Evolutionary conservation across 2,113 vertebrate genomes (phyloP).

Genomic region (Ranitomeya variabilis): DNA sequence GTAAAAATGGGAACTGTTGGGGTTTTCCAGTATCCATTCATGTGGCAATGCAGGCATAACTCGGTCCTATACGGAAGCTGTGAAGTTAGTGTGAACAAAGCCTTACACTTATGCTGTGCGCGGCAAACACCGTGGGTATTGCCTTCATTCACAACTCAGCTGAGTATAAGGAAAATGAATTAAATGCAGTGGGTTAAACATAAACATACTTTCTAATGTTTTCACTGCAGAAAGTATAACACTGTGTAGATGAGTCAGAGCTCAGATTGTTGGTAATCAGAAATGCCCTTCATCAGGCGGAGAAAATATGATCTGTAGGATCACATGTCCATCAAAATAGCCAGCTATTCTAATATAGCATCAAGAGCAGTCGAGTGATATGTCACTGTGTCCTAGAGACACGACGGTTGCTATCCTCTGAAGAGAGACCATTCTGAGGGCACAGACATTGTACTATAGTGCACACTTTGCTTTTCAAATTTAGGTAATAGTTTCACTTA

Average conservation of each 20-base stretch:
- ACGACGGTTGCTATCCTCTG: background rate
- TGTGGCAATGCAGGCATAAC: background rate
- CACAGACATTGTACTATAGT: background rate
- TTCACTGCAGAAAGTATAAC: background rate
- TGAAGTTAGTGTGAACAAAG: background rate
- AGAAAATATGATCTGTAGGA: background rate
- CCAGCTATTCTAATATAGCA: background rate
- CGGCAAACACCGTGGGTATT: background rate
- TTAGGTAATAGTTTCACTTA: background rate
- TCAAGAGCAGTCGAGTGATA: background rate
- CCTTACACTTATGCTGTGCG: background rate
- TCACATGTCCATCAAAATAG: conserved; percentile 24
- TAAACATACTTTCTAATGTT: background rate
- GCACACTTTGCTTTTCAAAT: background rate
- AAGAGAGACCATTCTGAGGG: background rate
- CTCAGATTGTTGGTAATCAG: background rate
- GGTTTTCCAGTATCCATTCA: background rate
- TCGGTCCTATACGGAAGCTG: background rate
- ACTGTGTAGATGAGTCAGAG: conserved; percentile 1
- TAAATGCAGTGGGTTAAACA: background rate
- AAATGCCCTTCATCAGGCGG: background rate
- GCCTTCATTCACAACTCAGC: background rate
- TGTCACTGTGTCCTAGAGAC: background rate
- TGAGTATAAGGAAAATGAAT: background rate
- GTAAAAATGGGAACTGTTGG: background rate